phyloP scores from a whole-genome alignment of 2,797 vertebrate species.

The Peromyscus nudipes region DNA sequence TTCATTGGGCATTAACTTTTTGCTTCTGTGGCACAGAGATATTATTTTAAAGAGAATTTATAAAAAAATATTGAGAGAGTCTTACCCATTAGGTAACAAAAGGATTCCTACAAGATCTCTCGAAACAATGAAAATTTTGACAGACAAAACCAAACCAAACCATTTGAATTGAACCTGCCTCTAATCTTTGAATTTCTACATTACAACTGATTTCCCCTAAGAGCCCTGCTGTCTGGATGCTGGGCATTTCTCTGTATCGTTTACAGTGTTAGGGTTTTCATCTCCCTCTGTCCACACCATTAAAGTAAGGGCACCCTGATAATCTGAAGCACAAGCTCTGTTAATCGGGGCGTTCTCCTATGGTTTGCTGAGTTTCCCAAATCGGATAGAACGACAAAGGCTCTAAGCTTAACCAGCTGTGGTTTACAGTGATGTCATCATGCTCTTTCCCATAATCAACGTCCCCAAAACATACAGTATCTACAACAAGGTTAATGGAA shows the following conservation, averaged over 20 bases:
- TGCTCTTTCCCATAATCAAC: constrained; percentile 88
- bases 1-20: neutral
- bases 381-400: constrained; percentile 89
- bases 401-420: constrained; percentile 89
- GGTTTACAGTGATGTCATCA: constrained; percentile 88
- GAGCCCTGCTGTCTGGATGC: neutral
- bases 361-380: constrained; percentile 85
- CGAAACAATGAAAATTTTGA: constrained; percentile 59
- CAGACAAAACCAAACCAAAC: neutral
- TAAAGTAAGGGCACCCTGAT: constrained; percentile 78
- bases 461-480: constrained; percentile 88
- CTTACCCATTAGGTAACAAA: constrained; percentile 22
- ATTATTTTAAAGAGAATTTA: constrained; percentile 33
- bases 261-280: constrained; percentile 61
- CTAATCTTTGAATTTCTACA: neutral
- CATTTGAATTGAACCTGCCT: constrained; percentile 18
- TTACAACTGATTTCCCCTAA: neutral
- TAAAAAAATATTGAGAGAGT: constrained; percentile 37
- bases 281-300: constrained; percentile 71
- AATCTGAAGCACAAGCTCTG: constrained; percentile 78
- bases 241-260: neutral
- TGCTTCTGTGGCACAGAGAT: neutral
- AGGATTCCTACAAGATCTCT: neutral
- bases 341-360: constrained; percentile 75
- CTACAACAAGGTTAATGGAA: constrained; percentile 91